Base-by-base conservation (phyloP, 2,113 vertebrate genomes). In the Tychaedon coryphoeus region DNA sequence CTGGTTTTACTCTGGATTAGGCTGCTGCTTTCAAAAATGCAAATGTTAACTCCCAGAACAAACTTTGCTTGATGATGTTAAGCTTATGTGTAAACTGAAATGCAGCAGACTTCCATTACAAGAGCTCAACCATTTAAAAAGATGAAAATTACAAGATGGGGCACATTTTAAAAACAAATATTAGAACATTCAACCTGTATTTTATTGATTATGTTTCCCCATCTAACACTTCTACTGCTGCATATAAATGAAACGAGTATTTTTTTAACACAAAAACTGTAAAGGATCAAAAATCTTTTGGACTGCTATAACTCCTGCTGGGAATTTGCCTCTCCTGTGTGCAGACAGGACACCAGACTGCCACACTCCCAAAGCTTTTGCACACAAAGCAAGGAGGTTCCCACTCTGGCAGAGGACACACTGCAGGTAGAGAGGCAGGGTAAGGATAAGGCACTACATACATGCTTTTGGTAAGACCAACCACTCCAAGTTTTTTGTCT, bases 61-160 rank as follows among this genome's bases (percentile, higher is more conserved):
- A 95, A 94, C 90, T 74, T 61, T 61, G 82, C 56, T 76, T 92
- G 94, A 91, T 92, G 87, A 73, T 50, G 62, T 79, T 97, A 96
- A 96, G 95, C 95, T 95, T 90, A 85, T 86, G 48, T 88, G 95
- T 86, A 93, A 97, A 94, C 92, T 92, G 75, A 96, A 96, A 90
- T 15, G n/a, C 92, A 84, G 92, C 82, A 90, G 67, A 72, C 69
- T 93, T 94, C 72, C 86, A 90, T 94, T 96, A 90, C 56, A 92
- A 83, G 74, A 95, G 86, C 72, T 94, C 76, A 96, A 57, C 65
- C 88, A 72, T 97, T 95, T 90, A 92, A 92, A 94, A 88, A 82
- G 82, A 91, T 64, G 64, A 86, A 92, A 94, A 88, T 77, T 70
- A 83, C 83, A 95, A 93, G 86, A 90, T 40, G 61, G 29, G 33